These are phyloP conservation scores for Vimba vimba DNA, from an alignment of 2,113 vertebrate genomes.

Conservation along the genomic window DNA sequence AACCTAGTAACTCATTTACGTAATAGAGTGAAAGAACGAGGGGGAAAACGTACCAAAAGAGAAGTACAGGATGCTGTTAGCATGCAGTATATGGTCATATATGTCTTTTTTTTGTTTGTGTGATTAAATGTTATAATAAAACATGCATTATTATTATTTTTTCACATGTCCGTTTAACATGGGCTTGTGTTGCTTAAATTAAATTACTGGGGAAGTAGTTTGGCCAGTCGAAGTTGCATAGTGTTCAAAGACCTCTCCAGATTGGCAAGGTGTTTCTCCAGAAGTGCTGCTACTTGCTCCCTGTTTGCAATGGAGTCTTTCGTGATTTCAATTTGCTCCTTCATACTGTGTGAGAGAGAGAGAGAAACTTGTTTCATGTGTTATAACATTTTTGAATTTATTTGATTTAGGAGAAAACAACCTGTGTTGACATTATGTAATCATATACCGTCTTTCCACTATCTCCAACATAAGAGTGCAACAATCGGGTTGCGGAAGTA, in stretches of 20 bases:
- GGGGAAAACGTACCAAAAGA: constrained; percentile 5
- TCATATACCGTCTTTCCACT: not conserved
- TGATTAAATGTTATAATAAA: not conserved
- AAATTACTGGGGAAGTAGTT: constrained; percentile 66
- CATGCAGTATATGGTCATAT: not conserved
- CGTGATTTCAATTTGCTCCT: constrained; percentile 66
- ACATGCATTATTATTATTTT: not conserved
- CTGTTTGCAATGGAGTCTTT: constrained; percentile 63
- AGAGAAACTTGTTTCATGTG: not conserved
- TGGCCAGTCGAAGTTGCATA: constrained; percentile 69
- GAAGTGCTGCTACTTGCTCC: constrained; percentile 59
- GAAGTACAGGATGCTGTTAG: constrained; percentile 44
- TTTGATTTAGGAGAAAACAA: not conserved
- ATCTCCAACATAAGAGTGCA: not conserved
- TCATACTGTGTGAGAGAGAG: constrained; percentile 67
- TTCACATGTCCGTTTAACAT: not conserved
- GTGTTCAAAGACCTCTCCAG: constrained; percentile 71
- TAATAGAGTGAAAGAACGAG: constrained; percentile 41
- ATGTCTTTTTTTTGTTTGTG: not conserved
- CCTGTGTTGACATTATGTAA: not conserved
- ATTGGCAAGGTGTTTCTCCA: constrained; percentile 70
- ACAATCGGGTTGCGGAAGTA: too few relatives aligned
- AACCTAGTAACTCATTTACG: constrained; percentile 33
- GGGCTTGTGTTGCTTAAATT: not conserved
- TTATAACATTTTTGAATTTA: not conserved